A percentile compares a stretch with the other conserved stretches of the same genome.
Conservation (phyloP, 2,797 vertebrate species). For the Chelmon rostratus region DNA sequence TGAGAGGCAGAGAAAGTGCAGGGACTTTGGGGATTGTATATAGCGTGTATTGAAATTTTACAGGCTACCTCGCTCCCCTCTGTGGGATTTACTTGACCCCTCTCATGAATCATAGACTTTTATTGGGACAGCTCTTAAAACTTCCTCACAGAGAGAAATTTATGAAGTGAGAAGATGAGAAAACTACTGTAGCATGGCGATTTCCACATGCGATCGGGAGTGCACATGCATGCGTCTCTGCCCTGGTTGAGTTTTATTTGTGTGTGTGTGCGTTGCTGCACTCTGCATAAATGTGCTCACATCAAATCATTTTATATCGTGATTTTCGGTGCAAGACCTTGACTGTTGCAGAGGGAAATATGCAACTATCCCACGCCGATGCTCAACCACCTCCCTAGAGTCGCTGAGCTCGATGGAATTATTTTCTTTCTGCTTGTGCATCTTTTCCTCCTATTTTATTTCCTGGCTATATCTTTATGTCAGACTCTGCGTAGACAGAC, state of each 20-base stretch:
- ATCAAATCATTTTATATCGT: neutral
- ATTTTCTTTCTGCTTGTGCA: neutral
- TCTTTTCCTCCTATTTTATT: conserved; percentile 1
- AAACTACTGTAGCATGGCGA: conserved; percentile 15
- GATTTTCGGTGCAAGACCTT: neutral
- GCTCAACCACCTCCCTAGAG: neutral
- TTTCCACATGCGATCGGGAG: neutral
- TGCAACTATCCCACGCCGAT: neutral
- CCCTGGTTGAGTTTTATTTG: neutral
- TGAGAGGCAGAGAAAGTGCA: neutral
- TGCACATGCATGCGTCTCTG: neutral
- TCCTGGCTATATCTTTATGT: conserved; percentile 12
- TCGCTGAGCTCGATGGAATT: neutral
- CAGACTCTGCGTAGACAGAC: conserved; percentile 9
- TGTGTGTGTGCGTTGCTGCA: neutral
- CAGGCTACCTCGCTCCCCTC: conserved; percentile 25
- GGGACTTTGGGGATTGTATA: neutral
- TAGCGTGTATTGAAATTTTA: conserved; percentile 37
- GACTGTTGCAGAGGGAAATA: neutral
- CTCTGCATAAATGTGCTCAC: neutral
- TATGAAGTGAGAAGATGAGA: conserved; percentile 44
- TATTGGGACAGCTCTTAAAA: conserved; percentile 49
- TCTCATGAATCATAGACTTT: conserved; percentile 62
- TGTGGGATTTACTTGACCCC: conserved; percentile 49
- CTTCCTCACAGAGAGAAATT: conserved; percentile 20